phyloP scores from a whole-genome alignment of 2,797 vertebrate genomes.

The Cirrhinus mrigala region DNA sequence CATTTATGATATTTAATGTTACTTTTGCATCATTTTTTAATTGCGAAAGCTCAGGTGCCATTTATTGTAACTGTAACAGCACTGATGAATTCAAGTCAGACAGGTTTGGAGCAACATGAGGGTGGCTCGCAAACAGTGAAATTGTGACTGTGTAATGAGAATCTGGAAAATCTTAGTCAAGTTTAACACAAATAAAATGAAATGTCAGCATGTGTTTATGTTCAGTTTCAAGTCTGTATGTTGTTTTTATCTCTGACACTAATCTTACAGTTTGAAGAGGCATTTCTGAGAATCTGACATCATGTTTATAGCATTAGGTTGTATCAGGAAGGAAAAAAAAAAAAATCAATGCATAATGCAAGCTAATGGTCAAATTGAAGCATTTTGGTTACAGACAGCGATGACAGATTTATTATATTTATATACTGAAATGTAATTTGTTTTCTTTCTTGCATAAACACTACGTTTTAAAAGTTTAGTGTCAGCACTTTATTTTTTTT shows the following conservation, averaged over 20 bases:
- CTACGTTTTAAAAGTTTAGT: not conserved
- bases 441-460: not conserved
- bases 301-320: not conserved
- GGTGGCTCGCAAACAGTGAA: not conserved
- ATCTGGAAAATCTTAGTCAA: not conserved
- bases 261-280: not conserved
- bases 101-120: not conserved
- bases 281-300: conserved; percentile 6
- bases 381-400: not conserved
- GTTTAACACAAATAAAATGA: not conserved
- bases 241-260: not conserved
- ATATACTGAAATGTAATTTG: not conserved
- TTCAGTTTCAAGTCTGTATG: not conserved
- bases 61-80: not conserved
- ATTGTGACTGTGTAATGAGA: not conserved
- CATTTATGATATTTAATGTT: not conserved
- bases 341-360: not conserved
- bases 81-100: not conserved
- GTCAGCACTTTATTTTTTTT: not conserved
- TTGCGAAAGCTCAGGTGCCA: not conserved
- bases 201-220: not conserved
- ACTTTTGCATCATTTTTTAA: not conserved
- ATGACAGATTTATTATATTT: not conserved
- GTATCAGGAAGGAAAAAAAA: not conserved
- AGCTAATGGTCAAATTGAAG: not conserved